Evolutionary conservation across 2,797 vertebrate genomes (phyloP), one percentile per base, ranked within the genome.

Genomic region (Hoplostethus atlanticus): DNA sequence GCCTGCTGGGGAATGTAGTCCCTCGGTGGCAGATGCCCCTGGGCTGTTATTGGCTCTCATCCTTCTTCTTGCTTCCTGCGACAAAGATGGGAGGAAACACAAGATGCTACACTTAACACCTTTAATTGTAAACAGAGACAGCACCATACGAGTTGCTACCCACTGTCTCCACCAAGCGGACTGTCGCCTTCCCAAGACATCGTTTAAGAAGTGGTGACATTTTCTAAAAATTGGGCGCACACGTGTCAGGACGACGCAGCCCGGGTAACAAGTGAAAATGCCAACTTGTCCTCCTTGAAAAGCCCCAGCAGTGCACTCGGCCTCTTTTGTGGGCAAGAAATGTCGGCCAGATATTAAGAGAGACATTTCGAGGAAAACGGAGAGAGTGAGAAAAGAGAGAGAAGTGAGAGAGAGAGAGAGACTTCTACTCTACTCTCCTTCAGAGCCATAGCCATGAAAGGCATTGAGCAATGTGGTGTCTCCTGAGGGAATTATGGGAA

Each of bases 401-500:
- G 28, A 54, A 72, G 70, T 44, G 54, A 30, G 34, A 69, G 56
- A 58, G 34, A 66, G 13, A 52, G 48, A 0, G 42, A 80, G 80
- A 75, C 71, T 21, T 21, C 21, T 21, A 21, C 75, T 72, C 57
- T 1, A 34, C 65, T 89, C 81, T 67, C 75, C 80, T 81, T 81
- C 78, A 69, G 58, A 76, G 75, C 42, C 64, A 15, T 9, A 54
- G 74, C 68, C 68, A 56, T 15, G 71, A 84, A 60, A 86, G 78
- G 66, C 82, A 73, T 84, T 73, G 83, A 90, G 83, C 77, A 79
- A 81, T 79, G 81, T 38, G 67, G 69, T 62, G 71, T 65, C 56
- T 78, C 89, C 81, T 13, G 42, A 50, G 84, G 87, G 85, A 83
- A 72, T 84, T 60, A 76, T 68, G 80, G 88, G 73, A 89, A 86